Conservation (phyloP, 2,888 invertebrate genomes). For the Phyto melanocephala region DNA sequence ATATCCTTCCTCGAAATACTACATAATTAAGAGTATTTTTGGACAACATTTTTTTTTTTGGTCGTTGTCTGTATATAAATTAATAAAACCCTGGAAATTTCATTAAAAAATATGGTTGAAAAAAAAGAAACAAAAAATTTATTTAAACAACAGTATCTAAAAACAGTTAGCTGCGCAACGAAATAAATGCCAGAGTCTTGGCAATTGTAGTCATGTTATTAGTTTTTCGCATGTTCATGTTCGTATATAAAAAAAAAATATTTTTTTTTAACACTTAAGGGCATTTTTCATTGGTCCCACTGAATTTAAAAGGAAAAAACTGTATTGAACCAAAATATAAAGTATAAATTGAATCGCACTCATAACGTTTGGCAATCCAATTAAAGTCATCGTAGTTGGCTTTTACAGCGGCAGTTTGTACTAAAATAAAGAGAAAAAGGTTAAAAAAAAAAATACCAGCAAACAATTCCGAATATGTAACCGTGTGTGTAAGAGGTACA, state of each 20-base stretch:
- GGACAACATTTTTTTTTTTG: too few species aligned
- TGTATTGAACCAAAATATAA: neutral
- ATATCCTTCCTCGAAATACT: too few species aligned
- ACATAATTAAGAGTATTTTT: too few species aligned
- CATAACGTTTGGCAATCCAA: constrained; percentile 71
- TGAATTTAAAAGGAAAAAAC: constrained; percentile 16
- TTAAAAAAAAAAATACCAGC: neutral
- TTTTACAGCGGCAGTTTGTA: constrained; percentile 69
- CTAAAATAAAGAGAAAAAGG: neutral
- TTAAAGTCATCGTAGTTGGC: constrained; percentile 74
- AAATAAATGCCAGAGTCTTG: too few species aligned
- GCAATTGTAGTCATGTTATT: constrained; percentile 27
- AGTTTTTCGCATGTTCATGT: constrained; percentile 16
- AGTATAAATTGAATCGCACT: constrained; percentile 25
- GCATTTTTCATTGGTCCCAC: constrained; percentile 37
- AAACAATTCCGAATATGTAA: constrained; percentile 33
- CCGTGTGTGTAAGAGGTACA: neutral
- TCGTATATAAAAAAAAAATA: too few species aligned
- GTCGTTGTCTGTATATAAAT: constrained; percentile 32
- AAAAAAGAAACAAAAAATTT: neutral
- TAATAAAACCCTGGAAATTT: constrained; percentile 30
- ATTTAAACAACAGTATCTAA: constrained; percentile 27
- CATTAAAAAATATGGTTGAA: constrained; percentile 27
- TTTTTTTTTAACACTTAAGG: constrained; percentile 58
- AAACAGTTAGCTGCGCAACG: neutral